Percentiles rank a stretch among this genome's conserved stretches.
phyloP scores from a whole-genome alignment of 2,797 vertebrate genomes.

The Leptodactylus fallax region DNA sequence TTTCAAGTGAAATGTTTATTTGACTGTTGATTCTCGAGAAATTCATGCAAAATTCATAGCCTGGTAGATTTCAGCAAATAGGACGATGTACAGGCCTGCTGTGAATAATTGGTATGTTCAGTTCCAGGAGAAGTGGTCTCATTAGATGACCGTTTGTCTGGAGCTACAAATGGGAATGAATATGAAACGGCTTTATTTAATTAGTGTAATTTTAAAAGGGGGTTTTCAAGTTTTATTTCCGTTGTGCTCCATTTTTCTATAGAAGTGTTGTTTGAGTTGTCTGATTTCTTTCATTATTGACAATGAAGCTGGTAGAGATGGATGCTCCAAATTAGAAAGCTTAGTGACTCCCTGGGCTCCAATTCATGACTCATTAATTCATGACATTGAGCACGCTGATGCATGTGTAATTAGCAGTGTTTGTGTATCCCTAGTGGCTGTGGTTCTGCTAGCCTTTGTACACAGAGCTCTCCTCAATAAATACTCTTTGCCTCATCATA shows the following conservation, averaged over 20 bases:
- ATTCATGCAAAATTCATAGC: constrained; percentile 36
- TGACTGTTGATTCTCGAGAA: constrained; percentile 18
- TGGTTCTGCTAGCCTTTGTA: constrained; percentile 62
- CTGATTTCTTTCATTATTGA: constrained; percentile 62
- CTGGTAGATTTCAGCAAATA: constrained; percentile 33
- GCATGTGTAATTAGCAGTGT: constrained; percentile 64
- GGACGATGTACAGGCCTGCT: constrained; percentile 20
- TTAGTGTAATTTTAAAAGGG: constrained; percentile 46
- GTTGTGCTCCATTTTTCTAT: constrained; percentile 35
- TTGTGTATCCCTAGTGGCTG: constrained; percentile 60
- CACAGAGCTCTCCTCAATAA: constrained; percentile 52
- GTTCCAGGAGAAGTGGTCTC: constrained; percentile 38
- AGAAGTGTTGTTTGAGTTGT: constrained; percentile 59
- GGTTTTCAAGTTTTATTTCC: constrained; percentile 51
- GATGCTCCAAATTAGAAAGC: constrained; percentile 64
- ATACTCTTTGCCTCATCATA: constrained; percentile 54
- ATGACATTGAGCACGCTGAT: constrained; percentile 63
- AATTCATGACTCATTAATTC: constrained; percentile 66
- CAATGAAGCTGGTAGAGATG: constrained; percentile 63
- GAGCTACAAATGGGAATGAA: constrained; percentile 39
- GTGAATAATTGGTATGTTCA: constrained; percentile 54
- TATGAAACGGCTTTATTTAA: constrained; percentile 43
- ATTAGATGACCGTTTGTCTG: constrained; percentile 51
- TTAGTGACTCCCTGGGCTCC: constrained; percentile 64
- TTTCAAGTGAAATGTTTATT: constrained; percentile 20